These are phyloP conservation scores for Hippocampus kuda DNA, from an alignment of 2,797 vertebrate genomes.

Conservation along the genomic window DNA sequence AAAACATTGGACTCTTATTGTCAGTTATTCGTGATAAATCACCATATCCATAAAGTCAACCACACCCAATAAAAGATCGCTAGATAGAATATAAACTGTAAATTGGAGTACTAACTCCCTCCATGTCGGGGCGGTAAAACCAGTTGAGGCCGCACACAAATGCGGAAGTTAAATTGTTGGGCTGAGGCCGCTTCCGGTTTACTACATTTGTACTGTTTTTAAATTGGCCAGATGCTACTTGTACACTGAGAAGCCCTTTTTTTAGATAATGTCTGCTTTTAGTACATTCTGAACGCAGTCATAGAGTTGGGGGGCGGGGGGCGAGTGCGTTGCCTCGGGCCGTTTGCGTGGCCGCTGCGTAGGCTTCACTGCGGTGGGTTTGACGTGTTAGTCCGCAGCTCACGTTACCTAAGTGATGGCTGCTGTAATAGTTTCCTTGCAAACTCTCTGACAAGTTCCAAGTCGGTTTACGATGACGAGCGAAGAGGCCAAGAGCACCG, in stretches of 20 bases:
- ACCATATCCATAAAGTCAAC: too few species aligned
- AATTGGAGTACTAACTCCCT: neutral
- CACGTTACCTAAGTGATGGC: neutral
- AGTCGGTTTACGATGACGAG: constrained; percentile 25
- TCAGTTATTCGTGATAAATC: too few species aligned
- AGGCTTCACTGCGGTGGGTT: neutral
- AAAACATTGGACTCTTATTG: too few species aligned
- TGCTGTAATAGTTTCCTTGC: neutral
- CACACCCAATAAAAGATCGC: neutral
- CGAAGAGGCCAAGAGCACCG: constrained; percentile 14
- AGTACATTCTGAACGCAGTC: neutral
- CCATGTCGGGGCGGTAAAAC: constrained; percentile 9
- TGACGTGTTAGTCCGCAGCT: neutral
- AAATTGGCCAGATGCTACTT: neutral
- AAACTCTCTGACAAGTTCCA: neutral
- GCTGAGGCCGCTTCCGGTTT: constrained; percentile 22
- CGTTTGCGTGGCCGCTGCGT: neutral
- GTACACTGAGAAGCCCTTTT: neutral
- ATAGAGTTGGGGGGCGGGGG: too few species aligned
- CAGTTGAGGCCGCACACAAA: fast-evolving
- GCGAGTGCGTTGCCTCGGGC: neutral
- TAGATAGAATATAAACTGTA: neutral
- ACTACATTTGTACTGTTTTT: neutral
- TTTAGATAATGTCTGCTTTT: neutral
- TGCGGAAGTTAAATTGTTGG: constrained; percentile 34